Percentiles rank a stretch among this genome's conserved stretches.
phyloP scores from a whole-genome alignment of 1,140 invertebrate genomes.

The Magallana gigas region DNA sequence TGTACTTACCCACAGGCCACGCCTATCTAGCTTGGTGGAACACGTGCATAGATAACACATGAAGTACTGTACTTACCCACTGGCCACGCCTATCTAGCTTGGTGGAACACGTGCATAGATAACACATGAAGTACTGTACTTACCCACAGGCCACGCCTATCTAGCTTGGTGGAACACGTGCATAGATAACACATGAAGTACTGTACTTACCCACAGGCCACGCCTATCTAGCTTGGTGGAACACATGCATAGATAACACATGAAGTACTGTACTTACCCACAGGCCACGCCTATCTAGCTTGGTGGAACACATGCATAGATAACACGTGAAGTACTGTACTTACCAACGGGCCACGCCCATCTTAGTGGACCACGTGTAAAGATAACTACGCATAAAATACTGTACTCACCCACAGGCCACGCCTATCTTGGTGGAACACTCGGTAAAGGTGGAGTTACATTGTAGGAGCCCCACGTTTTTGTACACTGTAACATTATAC shows the following conservation, averaged over 20 bases:
- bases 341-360: conserved; percentile 46
- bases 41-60: not conserved
- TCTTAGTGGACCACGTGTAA: not conserved
- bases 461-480: conserved; percentile 26
- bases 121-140: not conserved
- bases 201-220: not conserved
- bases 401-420: conserved; percentile 44
- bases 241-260: not conserved
- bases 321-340: not conserved
- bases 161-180: not conserved
- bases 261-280: not conserved
- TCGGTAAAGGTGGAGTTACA: conserved; percentile 40
- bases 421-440: conserved; percentile 28
- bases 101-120: not conserved
- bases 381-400: not conserved
- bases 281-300: not conserved
- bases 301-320: not conserved
- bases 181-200: not conserved
- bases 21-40: not conserved
- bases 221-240: not conserved
- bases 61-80: not conserved
- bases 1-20: not conserved
- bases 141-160: not conserved
- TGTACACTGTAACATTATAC: conserved; percentile 36
- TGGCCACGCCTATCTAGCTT: not conserved